phyloP scores from a whole-genome alignment of 2,113 vertebrate genomes.

The Sylvietta virens region DNA sequence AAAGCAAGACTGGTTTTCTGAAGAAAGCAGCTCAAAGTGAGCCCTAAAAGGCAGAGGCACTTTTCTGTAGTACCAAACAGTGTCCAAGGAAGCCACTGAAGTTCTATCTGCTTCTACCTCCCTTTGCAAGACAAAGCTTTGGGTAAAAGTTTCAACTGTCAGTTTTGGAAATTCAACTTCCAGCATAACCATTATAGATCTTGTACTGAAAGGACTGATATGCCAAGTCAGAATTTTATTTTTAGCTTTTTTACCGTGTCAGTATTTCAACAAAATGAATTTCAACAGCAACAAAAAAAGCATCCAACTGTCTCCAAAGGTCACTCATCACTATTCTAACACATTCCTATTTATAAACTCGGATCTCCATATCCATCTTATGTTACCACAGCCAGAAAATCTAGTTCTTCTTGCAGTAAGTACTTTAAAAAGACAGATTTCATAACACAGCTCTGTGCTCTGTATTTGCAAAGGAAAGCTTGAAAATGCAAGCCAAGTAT shows the following conservation, averaged over 20 bases:
- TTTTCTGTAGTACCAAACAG: not conserved
- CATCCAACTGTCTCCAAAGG: slow-evolving; percentile 47
- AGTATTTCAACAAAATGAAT: slow-evolving; percentile 9
- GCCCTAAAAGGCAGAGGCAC: not conserved
- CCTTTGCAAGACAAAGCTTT: not conserved
- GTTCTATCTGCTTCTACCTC: not conserved
- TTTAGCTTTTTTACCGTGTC: not conserved
- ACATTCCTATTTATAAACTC: slow-evolving; percentile 57
- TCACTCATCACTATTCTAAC: slow-evolving; percentile 48
- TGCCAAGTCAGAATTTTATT: not conserved
- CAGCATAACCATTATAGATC: not conserved
- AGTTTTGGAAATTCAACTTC: not conserved
- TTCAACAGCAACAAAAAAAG: slow-evolving; percentile 11
- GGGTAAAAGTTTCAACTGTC: not conserved
- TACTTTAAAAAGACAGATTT: not conserved
- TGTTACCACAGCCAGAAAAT: slow-evolving; percentile 28
- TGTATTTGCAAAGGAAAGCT: not conserved
- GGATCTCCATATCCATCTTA: slow-evolving; percentile 27
- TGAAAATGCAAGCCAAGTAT: not conserved
- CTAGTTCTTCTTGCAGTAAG: not conserved
- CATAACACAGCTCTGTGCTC: not conserved
- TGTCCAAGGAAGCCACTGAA: not conserved
- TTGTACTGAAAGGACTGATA: not conserved
- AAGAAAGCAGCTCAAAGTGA: not conserved
- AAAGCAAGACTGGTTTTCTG: not conserved